Evolutionary conservation across 2,797 vertebrate genomes (phyloP), one percentile per base, ranked within the genome.

Genomic region (Girardinus metallicus): DNA sequence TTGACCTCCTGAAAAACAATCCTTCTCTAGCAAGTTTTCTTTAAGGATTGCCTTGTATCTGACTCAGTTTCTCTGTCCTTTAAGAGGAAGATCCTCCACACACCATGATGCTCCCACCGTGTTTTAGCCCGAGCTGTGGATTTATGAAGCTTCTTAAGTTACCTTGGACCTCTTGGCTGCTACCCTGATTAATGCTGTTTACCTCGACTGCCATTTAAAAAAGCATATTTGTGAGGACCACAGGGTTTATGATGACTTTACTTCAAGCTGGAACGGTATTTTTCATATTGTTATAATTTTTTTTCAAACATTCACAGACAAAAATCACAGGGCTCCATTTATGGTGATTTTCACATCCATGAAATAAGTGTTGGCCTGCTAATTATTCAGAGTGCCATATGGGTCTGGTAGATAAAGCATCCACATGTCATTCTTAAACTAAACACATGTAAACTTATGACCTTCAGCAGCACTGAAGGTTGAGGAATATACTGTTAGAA

Each of bases 381-480:
- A 51, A 43, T 26, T 71, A 74, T 1, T 36, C 26, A 76, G 31
- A 26, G 29, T 36, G 47, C 34, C 51, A 68, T 26, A 47, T 79
- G 73, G 43, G 53, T 74, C 18, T 71, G 47, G 9, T 73, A 62
- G 46, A 39, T 36, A 73, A 43, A 41, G 12, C 15, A 39, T 80
- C 1, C 34, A 74, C 36, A 11, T 43, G 74, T 51, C 78, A 75
- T 62, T 53, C 5, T 23, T 23, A 41, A 68, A 23, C 31, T 39
- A 21, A 80, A 87, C 76, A 81, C 51, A 75, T 41, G 49, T 44
- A 12, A 70, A 79, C 26, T 43, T 51, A 44, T 29, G 53, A 70
- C 46, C 72, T 44, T 73, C 41, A 46, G 71, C 31, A 77, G 49
- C 18, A 74, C 41, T 72, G 79, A 81, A 77, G 79, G 81, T 80